Base-by-base conservation (phyloP, 2,113 vertebrate genomes). In the Psephotus haematonotus region DNA sequence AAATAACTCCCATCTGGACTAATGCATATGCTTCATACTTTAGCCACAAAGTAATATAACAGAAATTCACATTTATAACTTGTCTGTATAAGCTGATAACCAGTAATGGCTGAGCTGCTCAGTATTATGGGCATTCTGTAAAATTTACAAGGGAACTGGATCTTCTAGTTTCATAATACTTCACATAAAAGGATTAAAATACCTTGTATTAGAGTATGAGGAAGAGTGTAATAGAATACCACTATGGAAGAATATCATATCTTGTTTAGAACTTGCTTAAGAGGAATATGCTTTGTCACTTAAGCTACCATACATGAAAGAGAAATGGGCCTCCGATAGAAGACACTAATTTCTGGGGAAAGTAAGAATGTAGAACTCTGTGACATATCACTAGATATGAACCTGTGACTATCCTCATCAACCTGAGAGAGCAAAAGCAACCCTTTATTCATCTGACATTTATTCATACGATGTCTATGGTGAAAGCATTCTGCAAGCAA, bases 311-410 rank as follows among this genome's bases (percentile, higher is more conserved):
- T 11, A 22, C 0, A 8, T 27, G 47, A 78, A 59, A n/a, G 10
- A 85, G 17, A 68, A 72, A 78, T 0, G 0, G 49, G 28, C 4
- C 17, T 6, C 8, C 0, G 0, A 27, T 0, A 44, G 31, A 50
- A 71, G 37, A 75, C 17, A 29, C 17, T 11, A 31, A 5, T 33
- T 78, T n/a, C 9, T 13, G 11, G 7, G 28, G 15, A 41, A 57
- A 55, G 5, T 31, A 60, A 67, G 23, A 86, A 76, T 1, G 13
- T 8, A 77, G 35, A 86, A 17, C 15, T 41, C 41, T 39, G 17
- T 29, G 33, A 33, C n/a, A 60, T 53, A 29, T 80, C n/a, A 39
- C 16, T 33, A 74, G 67, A 27, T 16, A 57, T 10, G 17, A 80
- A 77, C 27, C 44, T 67, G 11, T 44, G 46, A 70, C 41, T 62